Evolutionary conservation across 2,797 vertebrate genomes (phyloP), one percentile per base, ranked within the genome.

Genomic region (Dendrocincla fuliginosa): DNA sequence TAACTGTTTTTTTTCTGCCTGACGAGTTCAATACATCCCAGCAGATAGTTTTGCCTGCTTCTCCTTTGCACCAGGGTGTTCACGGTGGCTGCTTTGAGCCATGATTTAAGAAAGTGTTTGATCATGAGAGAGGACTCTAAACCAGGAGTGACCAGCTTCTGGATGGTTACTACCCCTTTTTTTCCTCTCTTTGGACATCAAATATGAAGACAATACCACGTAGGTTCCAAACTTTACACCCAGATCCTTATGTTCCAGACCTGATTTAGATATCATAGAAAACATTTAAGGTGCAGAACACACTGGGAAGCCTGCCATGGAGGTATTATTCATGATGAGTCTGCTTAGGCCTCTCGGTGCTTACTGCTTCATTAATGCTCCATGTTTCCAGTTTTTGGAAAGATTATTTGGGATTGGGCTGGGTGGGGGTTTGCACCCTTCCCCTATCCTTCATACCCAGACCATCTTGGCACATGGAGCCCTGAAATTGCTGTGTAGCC

Each of bases 181-280:
- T 52, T n/a, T 20, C 5, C 39, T 7, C 23, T 80, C 39, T 68
- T 64, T 52, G n/a, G 37, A 14, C 10, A 28, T 20, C 7, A 37
- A 28, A 5, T 35, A 49, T 3, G 4, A 9, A 7, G 7, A 12
- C 10, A 6, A 39, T 33, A 42, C 19, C 11, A n/a, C 2, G 3
- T 10, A 41, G 6, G 12, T 73, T 33, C 32, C 22, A 52, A 27
- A 64, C 2, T n/a, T 76, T 20, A 27, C 18, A n/a, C 16, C 1
- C 18, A 80, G 73, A 52, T 41, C 11, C 25, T 68, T 70, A 4
- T 80, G 81, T 87, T 65, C 10, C 22, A 47, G 57, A 4, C 33
- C 56, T 73, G 15, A 2, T 77, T 56, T 74, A 39, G 16, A 6
- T 13, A 13, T 11, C 13, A 8, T 2, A 37, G 44, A 25, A 69